Conservation (phyloP, 2,797 vertebrate genomes). For the Sardinella longiceps region DNA sequence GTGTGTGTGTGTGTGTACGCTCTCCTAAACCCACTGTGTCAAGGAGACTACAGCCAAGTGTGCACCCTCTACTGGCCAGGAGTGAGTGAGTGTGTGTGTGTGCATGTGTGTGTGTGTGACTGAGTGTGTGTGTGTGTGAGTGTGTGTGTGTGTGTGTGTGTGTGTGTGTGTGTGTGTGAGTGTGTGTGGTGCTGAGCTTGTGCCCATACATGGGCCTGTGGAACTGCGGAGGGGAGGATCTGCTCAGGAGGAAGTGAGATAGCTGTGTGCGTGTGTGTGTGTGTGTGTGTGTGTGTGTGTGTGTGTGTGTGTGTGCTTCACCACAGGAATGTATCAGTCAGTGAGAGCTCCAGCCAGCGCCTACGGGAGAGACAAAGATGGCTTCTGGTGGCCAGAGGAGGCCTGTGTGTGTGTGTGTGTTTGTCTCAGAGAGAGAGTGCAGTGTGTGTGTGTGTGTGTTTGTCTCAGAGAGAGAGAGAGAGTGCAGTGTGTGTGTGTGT, state of each 20-base stretch:
- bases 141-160: not conserved
- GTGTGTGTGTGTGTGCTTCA: not conserved
- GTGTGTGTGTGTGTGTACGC: too few relatives aligned
- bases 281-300: not conserved
- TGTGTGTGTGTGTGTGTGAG: not conserved
- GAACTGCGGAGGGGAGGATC: not conserved
- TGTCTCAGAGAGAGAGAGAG: too few relatives aligned
- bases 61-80: too few relatives aligned
- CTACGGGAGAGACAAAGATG: not conserved
- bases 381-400: not conserved
- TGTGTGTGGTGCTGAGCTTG: not conserved
- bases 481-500: not conserved
- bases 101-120: not conserved
- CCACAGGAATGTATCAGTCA: constrained; percentile 19
- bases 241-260: not conserved
- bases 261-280: not conserved
- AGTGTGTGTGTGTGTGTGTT: too few relatives aligned
- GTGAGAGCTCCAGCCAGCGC: not conserved
- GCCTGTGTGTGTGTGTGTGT: too few relatives aligned
- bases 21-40: too few relatives aligned
- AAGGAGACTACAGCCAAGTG: too few relatives aligned
- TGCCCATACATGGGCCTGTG: not conserved
- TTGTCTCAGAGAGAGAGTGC: too few relatives aligned
- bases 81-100: not conserved
- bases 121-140: not conserved